Evolutionary conservation across 2,888 invertebrate species (phyloP).

Genomic region (Diaperis boleti): DNA sequence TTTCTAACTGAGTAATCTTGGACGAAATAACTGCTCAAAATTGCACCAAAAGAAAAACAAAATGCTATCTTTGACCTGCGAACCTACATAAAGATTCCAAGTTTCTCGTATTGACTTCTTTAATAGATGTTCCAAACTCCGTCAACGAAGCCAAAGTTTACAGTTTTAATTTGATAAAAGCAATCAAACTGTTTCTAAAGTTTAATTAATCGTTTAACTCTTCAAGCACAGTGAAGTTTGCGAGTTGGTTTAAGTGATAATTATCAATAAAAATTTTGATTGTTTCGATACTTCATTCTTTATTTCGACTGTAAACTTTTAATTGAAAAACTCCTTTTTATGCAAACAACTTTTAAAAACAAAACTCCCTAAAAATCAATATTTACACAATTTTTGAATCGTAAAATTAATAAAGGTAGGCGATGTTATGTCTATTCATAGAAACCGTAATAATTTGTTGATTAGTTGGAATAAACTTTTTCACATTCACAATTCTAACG

Average conservation of each 20-base stretch:
- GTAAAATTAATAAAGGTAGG: no score
- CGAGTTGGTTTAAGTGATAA: constrained; percentile 27
- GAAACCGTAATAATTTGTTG: no score
- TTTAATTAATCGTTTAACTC: constrained; percentile 39
- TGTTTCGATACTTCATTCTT: constrained; percentile 9
- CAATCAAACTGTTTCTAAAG: constrained; percentile 38
- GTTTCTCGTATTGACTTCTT: constrained; percentile 24
- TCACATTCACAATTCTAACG: neutral
- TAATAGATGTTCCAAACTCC: constrained; percentile 29
- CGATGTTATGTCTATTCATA: no score
- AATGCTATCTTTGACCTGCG: constrained; percentile 13
- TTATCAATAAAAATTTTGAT: constrained; percentile 33
- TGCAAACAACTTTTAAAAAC: constrained; percentile 14
- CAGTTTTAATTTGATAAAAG: constrained; percentile 36
- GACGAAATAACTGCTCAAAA: constrained; percentile 9
- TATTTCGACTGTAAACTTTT: constrained; percentile 5
- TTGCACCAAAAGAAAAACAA: neutral
- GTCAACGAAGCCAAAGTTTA: constrained; percentile 18
- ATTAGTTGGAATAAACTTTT: no score
- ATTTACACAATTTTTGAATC: no score
- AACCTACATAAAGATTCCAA: constrained; percentile 9
- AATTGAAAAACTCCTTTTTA: constrained; percentile 21
- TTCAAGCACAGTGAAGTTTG: constrained; percentile 21
- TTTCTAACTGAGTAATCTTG: constrained; percentile 25
- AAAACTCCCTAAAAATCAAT: constrained; percentile 20